These are phyloP conservation scores for Sericinus montela DNA, from an alignment of 2,888 invertebrate genomes.

Conservation along the genomic window DNA sequence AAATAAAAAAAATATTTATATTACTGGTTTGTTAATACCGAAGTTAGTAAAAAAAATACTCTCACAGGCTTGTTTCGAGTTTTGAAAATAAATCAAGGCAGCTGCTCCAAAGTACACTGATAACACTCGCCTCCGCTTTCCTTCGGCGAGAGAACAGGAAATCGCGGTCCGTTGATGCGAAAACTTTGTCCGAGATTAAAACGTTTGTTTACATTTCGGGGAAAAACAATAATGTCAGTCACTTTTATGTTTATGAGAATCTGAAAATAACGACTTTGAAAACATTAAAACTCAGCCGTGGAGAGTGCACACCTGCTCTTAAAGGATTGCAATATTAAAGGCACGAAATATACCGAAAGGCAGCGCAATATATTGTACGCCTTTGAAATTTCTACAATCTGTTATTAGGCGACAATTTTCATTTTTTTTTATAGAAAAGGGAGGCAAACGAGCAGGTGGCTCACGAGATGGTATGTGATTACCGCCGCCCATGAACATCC, in stretches of 20 bases:
- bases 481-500: too few species aligned
- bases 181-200: conserved; percentile 25
- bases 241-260: conserved; percentile 11
- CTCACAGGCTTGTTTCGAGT: not conserved
- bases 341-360: not conserved
- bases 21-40: too few species aligned
- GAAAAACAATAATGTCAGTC: conserved; percentile 6
- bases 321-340: conserved; percentile 10
- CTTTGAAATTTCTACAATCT: conserved; percentile 4
- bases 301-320: conserved; percentile 9
- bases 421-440: not conserved
- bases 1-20: too few species aligned
- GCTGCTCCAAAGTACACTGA: conserved; percentile 21
- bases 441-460: not conserved
- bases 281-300: conserved; percentile 1
- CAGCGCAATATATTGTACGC: conserved; percentile 1
- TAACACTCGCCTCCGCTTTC: conserved; percentile 18
- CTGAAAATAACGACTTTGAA: conserved; percentile 11
- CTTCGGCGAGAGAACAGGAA: conserved; percentile 19
- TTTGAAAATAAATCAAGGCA: conserved; percentile 27
- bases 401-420: not conserved
- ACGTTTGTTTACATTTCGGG: conserved; percentile 16
- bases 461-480: too few species aligned
- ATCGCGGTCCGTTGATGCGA: conserved; percentile 22
- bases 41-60: too few species aligned